Evolutionary conservation across 2,888 invertebrate species (phyloP), one percentile per base, ranked within the genome.

Genomic region (Serripes groenlandicus): DNA sequence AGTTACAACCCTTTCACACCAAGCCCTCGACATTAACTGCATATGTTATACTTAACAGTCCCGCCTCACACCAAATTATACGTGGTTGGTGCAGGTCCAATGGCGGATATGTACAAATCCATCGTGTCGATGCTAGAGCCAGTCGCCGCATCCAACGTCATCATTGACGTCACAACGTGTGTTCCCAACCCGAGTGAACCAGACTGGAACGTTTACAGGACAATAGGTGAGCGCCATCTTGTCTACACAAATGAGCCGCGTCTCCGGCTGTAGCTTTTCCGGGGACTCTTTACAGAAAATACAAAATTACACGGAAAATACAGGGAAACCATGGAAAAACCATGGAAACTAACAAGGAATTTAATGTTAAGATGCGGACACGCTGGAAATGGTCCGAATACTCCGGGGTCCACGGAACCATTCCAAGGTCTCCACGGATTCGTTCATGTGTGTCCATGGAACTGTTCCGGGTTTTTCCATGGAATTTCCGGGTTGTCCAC

Each of bases 151-250:
- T 78, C 90, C 3, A 83, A 90, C 0, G 88, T 93, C 3, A 95
- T 96, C 69, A 93, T 97, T 5, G 96, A 97, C 89, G 96, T 96
- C 0, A 94, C 96, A 0, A 95, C 96, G 0, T 98, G 98, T 92
- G 95, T 98, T 0, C 98, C 98, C 0, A 96, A 96, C 81, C 97
- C 98, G 0, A 95, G 96, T 69, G 96, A 96, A 5, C 94, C 95
- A 3, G 90, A 95, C 83, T 92, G 90, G 76, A 81, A 78, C 21
- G 85, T 90, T 9, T 95, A 95, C 79, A 89, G 90, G 35, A 88
- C 85, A 32, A 94, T 94, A 52, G 90, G 94, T 93, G 88, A 83
- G 58, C 28, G 26, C 11, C 26, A 5, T 3, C 26, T 58, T n/a
- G n/a, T n/a, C 11, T 26, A 52, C 23, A 15, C 52, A 7, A 7